Evolutionary conservation across 2,888 invertebrate species (phyloP).

Genomic region (Ormyrus thymus): DNA sequence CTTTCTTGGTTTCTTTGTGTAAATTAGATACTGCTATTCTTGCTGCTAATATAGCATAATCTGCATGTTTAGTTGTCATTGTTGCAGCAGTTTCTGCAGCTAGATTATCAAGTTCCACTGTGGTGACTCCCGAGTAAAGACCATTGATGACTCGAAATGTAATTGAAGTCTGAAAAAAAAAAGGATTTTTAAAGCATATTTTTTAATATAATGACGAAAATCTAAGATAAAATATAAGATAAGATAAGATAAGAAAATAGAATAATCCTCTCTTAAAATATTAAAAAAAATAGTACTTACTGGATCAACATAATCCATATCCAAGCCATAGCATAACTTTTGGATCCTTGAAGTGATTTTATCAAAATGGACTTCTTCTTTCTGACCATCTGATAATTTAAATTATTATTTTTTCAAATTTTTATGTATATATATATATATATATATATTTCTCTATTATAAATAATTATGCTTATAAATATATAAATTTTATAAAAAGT

Average conservation of each 20-base stretch:
- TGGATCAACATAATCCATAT: conserved; percentile 97
- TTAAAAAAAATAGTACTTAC: conserved; percentile 78
- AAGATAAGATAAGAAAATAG: conserved; percentile 19
- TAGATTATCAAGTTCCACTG: conserved; percentile 96
- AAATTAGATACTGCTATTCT: conserved; percentile 97
- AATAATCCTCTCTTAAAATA: conserved; percentile 11
- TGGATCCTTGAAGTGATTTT: conserved; percentile 98
- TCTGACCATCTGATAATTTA: conserved; percentile 83
- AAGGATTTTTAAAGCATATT: too few relatives aligned
- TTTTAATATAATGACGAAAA: too few relatives aligned
- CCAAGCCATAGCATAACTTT: conserved; percentile 95
- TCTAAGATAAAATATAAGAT: conserved; percentile 72
- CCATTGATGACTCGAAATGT: conserved; percentile 96
- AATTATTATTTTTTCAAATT: conserved; percentile 11
- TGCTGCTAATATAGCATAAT: conserved; percentile 93
- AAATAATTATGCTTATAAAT: neutral
- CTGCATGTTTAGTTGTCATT: conserved; percentile 97
- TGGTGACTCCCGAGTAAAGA: conserved; percentile 96
- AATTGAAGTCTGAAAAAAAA: conserved; percentile 78
- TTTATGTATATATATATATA: conserved; percentile 3
- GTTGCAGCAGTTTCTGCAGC: conserved; percentile 99
- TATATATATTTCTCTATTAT: conserved; percentile 6
- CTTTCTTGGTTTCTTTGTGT: conserved; percentile 98
- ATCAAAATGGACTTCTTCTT: conserved; percentile 95
- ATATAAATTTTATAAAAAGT: neutral